Percentiles rank a stretch among this genome's conserved stretches.
These are phyloP conservation scores for Coregonus suidteri DNA, from an alignment of 2,797 vertebrate species.

Conservation along the genomic window DNA sequence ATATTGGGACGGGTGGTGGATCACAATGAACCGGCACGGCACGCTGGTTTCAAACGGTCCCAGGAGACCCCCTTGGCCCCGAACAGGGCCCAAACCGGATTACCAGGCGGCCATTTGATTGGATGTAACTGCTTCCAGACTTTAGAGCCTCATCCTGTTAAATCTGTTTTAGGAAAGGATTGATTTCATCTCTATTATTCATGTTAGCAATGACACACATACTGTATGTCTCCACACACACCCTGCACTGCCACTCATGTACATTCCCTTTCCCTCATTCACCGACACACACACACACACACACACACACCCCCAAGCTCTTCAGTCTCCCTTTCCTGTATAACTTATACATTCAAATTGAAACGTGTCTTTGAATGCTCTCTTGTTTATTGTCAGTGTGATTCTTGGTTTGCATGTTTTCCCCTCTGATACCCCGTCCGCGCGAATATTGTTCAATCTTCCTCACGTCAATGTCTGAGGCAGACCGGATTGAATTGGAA, in stretches of 20 bases:
- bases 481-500: slow-evolving; percentile 24
- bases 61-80: slow-evolving; percentile 42
- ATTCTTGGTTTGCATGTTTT: slow-evolving; percentile 7
- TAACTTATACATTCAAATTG: slow-evolving; percentile 1
- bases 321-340: background rate
- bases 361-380: background rate
- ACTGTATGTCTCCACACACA: background rate
- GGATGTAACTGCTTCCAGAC: slow-evolving; percentile 45
- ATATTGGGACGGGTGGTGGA: slow-evolving; percentile 16
- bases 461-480: slow-evolving; percentile 26
- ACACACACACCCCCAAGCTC: no score
- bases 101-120: slow-evolving; percentile 48
- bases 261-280: background rate
- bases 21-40: slow-evolving; percentile 16
- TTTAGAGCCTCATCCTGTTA: slow-evolving; percentile 41
- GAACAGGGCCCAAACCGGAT: slow-evolving; percentile 46
- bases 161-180: slow-evolving; percentile 38
- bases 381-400: slow-evolving; percentile 21
- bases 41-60: slow-evolving; percentile 19
- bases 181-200: slow-evolving; percentile 29
- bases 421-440: slow-evolving; percentile 9
- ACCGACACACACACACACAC: background rate
- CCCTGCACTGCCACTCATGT: no score
- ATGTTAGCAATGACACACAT: background rate
- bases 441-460: slow-evolving; percentile 22